These are phyloP conservation scores for Pelvicachromis taeniatus DNA, from an alignment of 2,113 vertebrate genomes.

Conservation along the genomic window DNA sequence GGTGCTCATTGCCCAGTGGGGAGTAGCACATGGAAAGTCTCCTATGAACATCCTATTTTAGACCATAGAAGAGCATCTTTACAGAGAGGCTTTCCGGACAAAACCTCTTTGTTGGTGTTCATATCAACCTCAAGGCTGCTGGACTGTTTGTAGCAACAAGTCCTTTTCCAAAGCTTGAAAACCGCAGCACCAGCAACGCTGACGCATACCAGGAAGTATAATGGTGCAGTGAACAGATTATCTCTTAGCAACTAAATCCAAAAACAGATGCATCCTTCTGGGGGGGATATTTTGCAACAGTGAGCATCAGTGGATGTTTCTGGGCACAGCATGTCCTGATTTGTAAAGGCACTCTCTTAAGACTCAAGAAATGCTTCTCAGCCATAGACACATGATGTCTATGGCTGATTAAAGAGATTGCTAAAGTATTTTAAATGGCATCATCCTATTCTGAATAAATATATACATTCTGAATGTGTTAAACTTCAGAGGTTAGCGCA, in stretches of 20 bases:
- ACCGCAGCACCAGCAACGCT: background rate
- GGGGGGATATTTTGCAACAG: background rate
- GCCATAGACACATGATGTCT: background rate
- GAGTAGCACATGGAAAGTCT: background rate
- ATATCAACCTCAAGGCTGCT: constrained; percentile 1
- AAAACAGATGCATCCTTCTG: background rate
- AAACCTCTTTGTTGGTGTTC: constrained; percentile 31
- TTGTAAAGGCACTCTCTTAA: background rate
- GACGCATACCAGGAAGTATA: background rate
- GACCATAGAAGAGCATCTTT: background rate
- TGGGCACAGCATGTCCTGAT: background rate
- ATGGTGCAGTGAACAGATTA: background rate
- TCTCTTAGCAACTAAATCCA: background rate
- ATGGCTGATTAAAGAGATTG: background rate
- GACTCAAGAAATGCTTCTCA: background rate
- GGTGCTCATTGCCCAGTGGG: background rate
- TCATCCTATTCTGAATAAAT: background rate
- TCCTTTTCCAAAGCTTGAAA: background rate
- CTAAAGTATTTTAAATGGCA: background rate
- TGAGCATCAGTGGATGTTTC: background rate
- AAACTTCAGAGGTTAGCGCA: background rate
- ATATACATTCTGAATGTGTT: background rate
- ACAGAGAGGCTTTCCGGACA: background rate
- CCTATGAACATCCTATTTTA: background rate
- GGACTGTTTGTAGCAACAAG: constrained; percentile 29